Percentiles rank a stretch among this genome's conserved stretches.
phyloP scores from a whole-genome alignment of 2,113 vertebrate species.

The Scytalopus superciliaris region DNA sequence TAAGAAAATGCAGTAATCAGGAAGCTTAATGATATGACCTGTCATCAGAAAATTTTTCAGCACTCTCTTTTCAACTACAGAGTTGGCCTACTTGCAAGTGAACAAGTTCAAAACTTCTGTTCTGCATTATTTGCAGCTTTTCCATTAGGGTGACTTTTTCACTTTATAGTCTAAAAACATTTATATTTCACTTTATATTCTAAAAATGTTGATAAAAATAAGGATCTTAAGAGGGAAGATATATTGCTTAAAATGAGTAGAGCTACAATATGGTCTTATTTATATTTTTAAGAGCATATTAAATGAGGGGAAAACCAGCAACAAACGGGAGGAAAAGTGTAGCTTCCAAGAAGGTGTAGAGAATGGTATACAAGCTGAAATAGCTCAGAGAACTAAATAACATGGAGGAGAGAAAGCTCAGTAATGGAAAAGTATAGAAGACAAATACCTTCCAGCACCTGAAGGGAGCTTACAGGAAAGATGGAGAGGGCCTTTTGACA shows the following conservation, averaged over 20 bases:
- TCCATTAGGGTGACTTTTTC: background rate
- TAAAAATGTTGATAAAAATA: background rate
- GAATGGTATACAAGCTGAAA: background rate
- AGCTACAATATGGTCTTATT: background rate
- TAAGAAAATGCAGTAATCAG: background rate
- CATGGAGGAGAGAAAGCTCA: background rate
- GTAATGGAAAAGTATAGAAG: background rate
- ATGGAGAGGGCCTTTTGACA: background rate
- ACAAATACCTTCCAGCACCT: background rate
- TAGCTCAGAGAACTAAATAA: background rate
- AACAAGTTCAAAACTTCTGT: background rate
- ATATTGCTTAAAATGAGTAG: background rate
- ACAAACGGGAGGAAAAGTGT: rapidly evolving
- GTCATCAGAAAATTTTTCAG: background rate
- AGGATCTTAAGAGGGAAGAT: background rate
- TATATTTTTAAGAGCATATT: background rate
- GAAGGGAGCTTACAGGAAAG: background rate
- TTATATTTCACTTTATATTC: background rate
- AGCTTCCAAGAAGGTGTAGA: background rate
- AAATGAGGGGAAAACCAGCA: background rate
- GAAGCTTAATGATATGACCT: background rate
- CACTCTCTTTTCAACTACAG: background rate
- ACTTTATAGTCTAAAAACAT: background rate
- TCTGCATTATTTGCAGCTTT: background rate
- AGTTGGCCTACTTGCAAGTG: background rate